Conservation (phyloP, 2,888 invertebrate species). For the Blera fallax region DNA sequence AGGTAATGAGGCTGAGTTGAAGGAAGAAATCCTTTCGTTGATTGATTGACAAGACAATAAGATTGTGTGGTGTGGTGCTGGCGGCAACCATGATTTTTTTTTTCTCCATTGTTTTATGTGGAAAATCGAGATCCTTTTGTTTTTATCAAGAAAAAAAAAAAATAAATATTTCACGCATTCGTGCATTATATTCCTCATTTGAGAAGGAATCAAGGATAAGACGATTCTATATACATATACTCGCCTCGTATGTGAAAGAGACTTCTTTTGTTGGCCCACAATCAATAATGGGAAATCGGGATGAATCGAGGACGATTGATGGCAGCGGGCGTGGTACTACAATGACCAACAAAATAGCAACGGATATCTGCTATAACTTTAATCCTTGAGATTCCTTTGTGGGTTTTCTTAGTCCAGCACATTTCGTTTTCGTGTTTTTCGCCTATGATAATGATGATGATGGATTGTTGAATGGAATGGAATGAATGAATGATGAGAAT, state of each 20-base stretch:
- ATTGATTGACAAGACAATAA: constrained; percentile 68
- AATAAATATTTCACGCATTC: constrained; percentile 60
- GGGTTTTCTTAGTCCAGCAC: constrained; percentile 19
- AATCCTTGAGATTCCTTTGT: constrained; percentile 55
- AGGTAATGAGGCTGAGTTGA: constrained; percentile 39
- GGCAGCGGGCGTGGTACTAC: constrained; percentile 32
- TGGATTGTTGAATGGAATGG: constrained; percentile 60
- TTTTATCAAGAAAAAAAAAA: constrained; percentile 25
- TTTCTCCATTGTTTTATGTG: constrained; percentile 17
- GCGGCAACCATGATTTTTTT: constrained; percentile 29
- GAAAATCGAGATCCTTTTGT: constrained; percentile 2
- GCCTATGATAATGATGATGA: constrained; percentile 68
- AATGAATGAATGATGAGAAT: constrained; percentile 65
- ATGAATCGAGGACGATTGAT: constrained; percentile 44
- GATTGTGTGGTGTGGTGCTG: neutral
- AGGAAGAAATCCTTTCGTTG: constrained; percentile 45
- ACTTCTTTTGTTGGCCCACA: constrained; percentile 23
- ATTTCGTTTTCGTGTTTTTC: neutral
- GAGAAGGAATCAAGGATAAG: constrained; percentile 1
- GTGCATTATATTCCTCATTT: neutral
- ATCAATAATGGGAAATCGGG: constrained; percentile 56
- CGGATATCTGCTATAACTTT: constrained; percentile 34
- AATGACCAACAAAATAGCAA: constrained; percentile 54
- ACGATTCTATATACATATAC: neutral
- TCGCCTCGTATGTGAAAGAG: constrained; percentile 9